Conservation (phyloP, 2,113 vertebrate species). For the Camarhynchus parvulus region DNA sequence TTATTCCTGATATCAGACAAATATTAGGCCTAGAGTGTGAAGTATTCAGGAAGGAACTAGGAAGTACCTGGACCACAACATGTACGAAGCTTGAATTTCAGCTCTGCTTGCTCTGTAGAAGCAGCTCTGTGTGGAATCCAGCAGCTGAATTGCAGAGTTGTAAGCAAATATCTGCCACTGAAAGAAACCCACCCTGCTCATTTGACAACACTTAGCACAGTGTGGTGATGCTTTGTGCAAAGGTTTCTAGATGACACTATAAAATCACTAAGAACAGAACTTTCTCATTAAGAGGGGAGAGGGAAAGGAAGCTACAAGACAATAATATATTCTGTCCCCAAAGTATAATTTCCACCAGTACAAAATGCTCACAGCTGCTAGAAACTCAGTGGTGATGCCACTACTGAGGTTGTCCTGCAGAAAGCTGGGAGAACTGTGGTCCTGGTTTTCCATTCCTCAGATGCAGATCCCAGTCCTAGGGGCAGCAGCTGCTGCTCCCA, state of each 20-base stretch:
- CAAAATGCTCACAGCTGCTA: background rate
- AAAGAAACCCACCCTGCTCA: background rate
- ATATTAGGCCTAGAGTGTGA: background rate
- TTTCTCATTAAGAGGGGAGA: background rate
- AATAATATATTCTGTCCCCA: background rate
- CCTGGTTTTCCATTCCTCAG: background rate
- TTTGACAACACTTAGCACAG: background rate
- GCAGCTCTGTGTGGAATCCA: background rate
- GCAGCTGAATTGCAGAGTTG: background rate
- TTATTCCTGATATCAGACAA: background rate
- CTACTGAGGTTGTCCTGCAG: background rate
- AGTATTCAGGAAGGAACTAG: background rate
- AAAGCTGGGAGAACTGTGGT: background rate
- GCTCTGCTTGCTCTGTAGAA: background rate
- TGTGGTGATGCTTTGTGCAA: background rate
- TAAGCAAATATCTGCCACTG: background rate
- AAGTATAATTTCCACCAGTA: background rate
- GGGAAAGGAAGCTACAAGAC: background rate
- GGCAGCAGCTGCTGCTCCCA: background rate
- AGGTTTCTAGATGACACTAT: background rate
- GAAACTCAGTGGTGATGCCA: background rate
- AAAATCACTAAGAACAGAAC: background rate
- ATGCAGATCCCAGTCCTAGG: rapidly evolving
- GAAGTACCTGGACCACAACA: background rate
- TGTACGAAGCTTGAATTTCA: background rate